Evolutionary conservation across 2,113 vertebrate genomes (phyloP), one percentile per base, ranked within the genome.

Genomic region (Trematocara stigmaticum): DNA sequence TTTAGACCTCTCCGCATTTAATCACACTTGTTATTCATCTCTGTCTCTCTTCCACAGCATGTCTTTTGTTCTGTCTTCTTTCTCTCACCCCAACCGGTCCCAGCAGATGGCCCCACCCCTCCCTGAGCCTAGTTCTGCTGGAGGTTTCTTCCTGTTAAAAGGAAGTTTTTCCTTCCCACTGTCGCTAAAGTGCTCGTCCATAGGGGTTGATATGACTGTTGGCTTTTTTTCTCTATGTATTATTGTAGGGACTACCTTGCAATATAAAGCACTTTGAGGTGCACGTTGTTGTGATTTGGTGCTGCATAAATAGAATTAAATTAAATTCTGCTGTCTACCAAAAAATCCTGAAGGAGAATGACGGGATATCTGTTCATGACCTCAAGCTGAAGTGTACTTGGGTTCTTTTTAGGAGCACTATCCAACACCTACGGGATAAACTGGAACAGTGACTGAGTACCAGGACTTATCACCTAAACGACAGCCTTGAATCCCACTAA

Each of bases 41-140:
- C 16, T 38, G 59, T n/a, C 4, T 64, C 59, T 64, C 59, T 38
- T 38, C 15, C 16, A 61, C 57, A 35, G 31, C 59, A 35, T 35
- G 10, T 64, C 1, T 34, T 59, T 31, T 59, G 0, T 59, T 0
- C 56, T 6, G 57, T 34, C 16, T 64, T 64, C 16, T 0, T 61
- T 61, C 31, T 61, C 15, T 35, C 57, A 61, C 31, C 16, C 31
- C 59, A 59, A 16, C 56, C 7, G 5, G 13, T 31, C 0, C 0
- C 56, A 59, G 56, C 26, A 2, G 26, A 31, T 59, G 5, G 56
- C 56, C 55, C 26, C 26, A 1, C 57, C 57, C 57, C 15, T 18
- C 57, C 15, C 56, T 18, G 8, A 61, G 57, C 31, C 5, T 61
- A 0, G 57, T 35, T n/a, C 16, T 35, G 16, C 57, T 0, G 31